Base-by-base conservation (phyloP, 2,113 vertebrate genomes). In the Cheirogaleus medius region DNA sequence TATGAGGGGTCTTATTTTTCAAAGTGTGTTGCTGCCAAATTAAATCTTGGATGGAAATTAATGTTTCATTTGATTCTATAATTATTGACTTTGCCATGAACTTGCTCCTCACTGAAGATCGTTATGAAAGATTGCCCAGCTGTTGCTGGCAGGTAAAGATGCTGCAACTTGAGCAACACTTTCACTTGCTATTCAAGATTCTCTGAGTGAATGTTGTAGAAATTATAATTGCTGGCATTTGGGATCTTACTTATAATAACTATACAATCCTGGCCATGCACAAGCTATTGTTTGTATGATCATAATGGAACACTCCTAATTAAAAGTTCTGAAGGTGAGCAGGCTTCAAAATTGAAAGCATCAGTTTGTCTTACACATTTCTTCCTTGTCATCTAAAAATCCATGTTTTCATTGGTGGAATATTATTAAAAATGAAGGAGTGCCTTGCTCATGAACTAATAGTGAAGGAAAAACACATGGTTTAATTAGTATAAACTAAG, bases 51-150 rank as follows among this genome's bases (percentile, higher is more conserved):
- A 49, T 91, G 74, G 64, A 96, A 87, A 77, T 78, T 95, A 64
- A 88, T 97, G 94, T 87, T 89, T 32, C 87, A 63, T 94, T 95
- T 95, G 77, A 94, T 84, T 94, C 8, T 2, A 0, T 86, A 94
- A 92, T 97, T 98, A 97, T 34, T 91, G 93, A 80, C 90, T 98
- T 98, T 97, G 96, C 97, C 74, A 0, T 94, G 94, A 97, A 97
- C 94, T 97, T 97, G 4, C 23, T 0, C 0, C 91, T 97, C 89
- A 84, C 64, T 52, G 88, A 93, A 95, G 93, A 83, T 89, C 37
- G 91, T 97, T 92, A 85, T 56, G 39, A 92, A 87, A 95, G 90
- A 98, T 98, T 95, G 85, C 86, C 90, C 97, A 98, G 91, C 87
- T 97, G 95, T 97, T 98, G 91, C 82, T 97, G 97, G 39, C 83